Conservation (phyloP, 2,888 invertebrate genomes). For the Graphium colonna region DNA sequence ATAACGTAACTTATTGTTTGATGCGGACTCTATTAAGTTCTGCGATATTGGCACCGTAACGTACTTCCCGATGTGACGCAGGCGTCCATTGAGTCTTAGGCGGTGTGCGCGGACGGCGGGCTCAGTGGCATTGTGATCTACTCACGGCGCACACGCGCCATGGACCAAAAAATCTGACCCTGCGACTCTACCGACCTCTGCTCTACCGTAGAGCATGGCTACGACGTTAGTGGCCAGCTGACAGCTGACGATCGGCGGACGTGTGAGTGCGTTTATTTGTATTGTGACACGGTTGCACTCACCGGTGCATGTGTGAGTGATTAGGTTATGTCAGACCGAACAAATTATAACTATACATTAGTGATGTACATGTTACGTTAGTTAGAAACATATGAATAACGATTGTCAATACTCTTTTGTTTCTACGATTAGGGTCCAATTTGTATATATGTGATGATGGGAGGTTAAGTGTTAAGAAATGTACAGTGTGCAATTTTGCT, state of each 20-base stretch:
- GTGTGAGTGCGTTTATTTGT: conserved; percentile 69
- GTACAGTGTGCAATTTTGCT: conserved; percentile 16
- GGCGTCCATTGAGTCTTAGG: conserved; percentile 66
- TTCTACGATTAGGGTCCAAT: no score
- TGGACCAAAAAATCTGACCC: no score
- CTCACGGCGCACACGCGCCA: conserved; percentile 72
- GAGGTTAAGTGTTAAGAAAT: no score
- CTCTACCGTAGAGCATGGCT: conserved; percentile 49
- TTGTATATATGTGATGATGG: no score
- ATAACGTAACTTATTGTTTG: conserved; percentile 38
- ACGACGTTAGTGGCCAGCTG: conserved; percentile 46
- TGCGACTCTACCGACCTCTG: no score
- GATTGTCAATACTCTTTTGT: no score
- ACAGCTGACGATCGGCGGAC: conserved; percentile 46
- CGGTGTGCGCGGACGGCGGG: conserved; percentile 55
- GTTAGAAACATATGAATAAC: no score
- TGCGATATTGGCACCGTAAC: conserved; percentile 56
- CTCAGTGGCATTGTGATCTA: conserved; percentile 76
- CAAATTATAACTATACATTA: no score
- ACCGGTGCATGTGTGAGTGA: conserved; percentile 56
- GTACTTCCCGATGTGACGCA: conserved; percentile 77
- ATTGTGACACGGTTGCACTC: conserved; percentile 50
- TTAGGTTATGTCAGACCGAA: no score
- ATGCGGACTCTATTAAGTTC: conserved; percentile 54
- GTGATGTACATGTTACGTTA: no score